Percentiles rank a stretch among this genome's conserved stretches.
phyloP scores from a whole-genome alignment of 2,888 invertebrate genomes.

The Netelia fuscicornis region DNA sequence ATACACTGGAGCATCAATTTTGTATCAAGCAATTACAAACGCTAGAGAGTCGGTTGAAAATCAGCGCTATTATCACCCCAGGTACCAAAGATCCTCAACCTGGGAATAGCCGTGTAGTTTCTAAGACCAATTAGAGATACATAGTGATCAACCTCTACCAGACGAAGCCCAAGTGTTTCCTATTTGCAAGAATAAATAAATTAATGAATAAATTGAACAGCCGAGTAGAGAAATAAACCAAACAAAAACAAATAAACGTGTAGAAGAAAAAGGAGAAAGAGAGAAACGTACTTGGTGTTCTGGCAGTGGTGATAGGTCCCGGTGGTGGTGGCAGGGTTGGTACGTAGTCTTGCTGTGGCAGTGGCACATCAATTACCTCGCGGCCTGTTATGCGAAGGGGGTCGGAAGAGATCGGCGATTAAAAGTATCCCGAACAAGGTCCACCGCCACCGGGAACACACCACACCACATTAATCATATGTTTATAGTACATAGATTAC shows the following conservation, averaged over 20 bases:
- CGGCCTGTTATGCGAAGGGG: conserved; percentile 74
- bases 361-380: conserved; percentile 81
- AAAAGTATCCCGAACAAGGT: conserved; percentile 75
- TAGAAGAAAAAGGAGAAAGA: conserved; percentile 47
- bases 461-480: conserved; percentile 76
- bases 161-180: too few relatives aligned
- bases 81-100: too few relatives aligned
- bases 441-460: conserved; percentile 83
- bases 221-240: conserved; percentile 4
- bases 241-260: conserved; percentile 5
- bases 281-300: conserved; percentile 79
- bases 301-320: conserved; percentile 86
- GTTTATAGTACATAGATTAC: conserved; percentile 49
- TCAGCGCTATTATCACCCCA: too few relatives aligned
- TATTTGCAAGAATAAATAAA: neutral
- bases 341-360: conserved; percentile 84
- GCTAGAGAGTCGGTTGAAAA: too few relatives aligned
- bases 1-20: too few relatives aligned
- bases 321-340: conserved; percentile 86
- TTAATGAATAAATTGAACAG: neutral
- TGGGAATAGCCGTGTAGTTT: too few relatives aligned
- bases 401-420: conserved; percentile 72
- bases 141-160: too few relatives aligned
- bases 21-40: too few relatives aligned
- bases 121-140: too few relatives aligned